Evolutionary conservation across 2,113 vertebrate species (phyloP).

Genomic region (Hypanus sabinus): DNA sequence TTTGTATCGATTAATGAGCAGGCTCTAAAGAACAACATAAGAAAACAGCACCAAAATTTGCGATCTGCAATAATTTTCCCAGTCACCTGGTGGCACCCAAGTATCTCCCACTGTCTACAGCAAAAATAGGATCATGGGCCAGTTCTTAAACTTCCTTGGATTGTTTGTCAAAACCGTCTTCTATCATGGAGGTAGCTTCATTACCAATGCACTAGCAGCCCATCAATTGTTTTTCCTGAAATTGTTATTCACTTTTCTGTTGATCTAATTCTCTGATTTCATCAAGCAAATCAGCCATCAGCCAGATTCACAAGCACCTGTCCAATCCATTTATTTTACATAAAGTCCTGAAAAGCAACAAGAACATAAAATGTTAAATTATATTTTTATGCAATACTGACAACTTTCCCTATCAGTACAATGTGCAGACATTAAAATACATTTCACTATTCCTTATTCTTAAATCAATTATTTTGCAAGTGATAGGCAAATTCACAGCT

Average conservation of each 20-base stretch:
- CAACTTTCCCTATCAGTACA: background rate
- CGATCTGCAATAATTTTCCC: background rate
- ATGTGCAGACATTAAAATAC: background rate
- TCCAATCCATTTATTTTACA: background rate
- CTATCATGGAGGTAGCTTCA: background rate
- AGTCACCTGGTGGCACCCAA: constrained; percentile 21
- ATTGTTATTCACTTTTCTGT: background rate
- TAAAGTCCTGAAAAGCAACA: background rate
- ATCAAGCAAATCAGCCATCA: background rate
- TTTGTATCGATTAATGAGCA: background rate
- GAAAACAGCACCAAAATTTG: background rate
- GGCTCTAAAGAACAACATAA: background rate
- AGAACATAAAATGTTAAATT: background rate
- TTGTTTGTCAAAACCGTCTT: background rate
- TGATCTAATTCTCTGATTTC: background rate
- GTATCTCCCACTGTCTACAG: background rate
- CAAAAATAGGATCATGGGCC: background rate
- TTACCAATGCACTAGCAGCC: background rate
- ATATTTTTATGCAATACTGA: background rate
- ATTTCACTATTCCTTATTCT: background rate
- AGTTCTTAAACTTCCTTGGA: background rate
- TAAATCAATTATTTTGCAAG: background rate
- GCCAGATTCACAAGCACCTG: background rate
- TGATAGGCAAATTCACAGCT: background rate
- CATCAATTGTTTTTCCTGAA: too few relatives aligned